Conservation (phyloP, 2,113 vertebrate species). For the Hippotragus niger region DNA sequence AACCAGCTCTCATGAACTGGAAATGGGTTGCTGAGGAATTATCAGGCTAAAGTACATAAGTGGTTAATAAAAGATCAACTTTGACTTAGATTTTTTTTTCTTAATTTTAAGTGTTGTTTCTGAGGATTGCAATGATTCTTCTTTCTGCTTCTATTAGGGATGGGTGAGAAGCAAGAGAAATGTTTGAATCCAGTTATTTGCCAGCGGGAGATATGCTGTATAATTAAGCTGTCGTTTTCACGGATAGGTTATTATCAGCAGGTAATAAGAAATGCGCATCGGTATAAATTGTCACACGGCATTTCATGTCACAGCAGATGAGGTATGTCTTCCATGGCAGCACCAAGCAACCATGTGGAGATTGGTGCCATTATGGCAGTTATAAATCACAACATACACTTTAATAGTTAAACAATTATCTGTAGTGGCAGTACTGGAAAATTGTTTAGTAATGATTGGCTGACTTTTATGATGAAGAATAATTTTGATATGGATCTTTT, state of each 20-base stretch:
- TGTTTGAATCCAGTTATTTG: conserved; percentile 43
- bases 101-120: not conserved
- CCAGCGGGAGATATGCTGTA: conserved; percentile 36
- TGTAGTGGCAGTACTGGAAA: conserved; percentile 42
- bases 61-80: not conserved
- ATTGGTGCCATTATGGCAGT: conserved; percentile 27
- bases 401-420: conserved; percentile 73
- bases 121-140: not conserved
- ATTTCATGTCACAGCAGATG: conserved; percentile 48
- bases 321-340: conserved; percentile 12
- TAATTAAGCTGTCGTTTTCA: conserved; percentile 68
- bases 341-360: not conserved
- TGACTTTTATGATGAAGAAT: not conserved
- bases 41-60: not conserved
- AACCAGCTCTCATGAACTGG: not conserved
- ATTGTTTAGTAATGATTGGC: conserved; percentile 42
- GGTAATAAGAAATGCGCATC: conserved; percentile 54
- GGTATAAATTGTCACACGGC: not conserved
- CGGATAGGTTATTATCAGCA: conserved; percentile 63
- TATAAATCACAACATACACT: conserved; percentile 60
- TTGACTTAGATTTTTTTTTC: not conserved
- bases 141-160: conserved; percentile 26
- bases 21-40: not conserved
- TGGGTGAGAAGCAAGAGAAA: conserved; percentile 20
- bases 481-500: conserved; percentile 37